Evolutionary conservation across 92 coral and sea anemone species (phyloP), one percentile per base, ranked within the genome.

Genomic region (Umimayanthus kanabou): DNA sequence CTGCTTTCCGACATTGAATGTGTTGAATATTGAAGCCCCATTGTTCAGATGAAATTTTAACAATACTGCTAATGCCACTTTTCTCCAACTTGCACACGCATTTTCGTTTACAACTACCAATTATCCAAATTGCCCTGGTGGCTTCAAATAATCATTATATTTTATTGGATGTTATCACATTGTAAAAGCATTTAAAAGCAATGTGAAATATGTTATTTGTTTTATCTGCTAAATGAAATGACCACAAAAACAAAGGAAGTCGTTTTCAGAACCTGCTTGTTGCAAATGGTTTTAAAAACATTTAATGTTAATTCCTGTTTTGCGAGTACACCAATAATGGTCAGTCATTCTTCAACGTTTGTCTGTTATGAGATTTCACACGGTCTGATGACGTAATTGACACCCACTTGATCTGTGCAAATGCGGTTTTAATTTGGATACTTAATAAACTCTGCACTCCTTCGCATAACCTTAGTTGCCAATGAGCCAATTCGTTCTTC

Each of bases 381-480:
- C 42, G 3, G 39, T n/a, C 82, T 11, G 13, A 6, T 47, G 69
- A 49, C 37, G 67, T 30, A 3, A 1, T 16, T 78, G 42, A 78
- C 69, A 50, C 82, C 82, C 39, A 79, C 67, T 47, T 79, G 23
- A 28, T 39, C 69, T 4, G 25, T 23, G 0, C 39, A 79, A 30
- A 47, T 50, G 40, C 82, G 23, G 69, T 47, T 47, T 47, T 79
- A 47, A 79, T 79, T 79, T 25, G 61, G n/a, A n/a, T n/a, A n/a
- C n/a, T n/a, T n/a, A n/a, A n/a, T 78, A 2, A 43, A 50, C 42
- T 26, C 25, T 6, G 45, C 39, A 13, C 23, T 28, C 43, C 20
- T n/a, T 39, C 64, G 9, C 22, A 73, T 29, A 0, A 9, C 9
- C 14, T 11, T 50, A 50, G 16, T 50, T 13, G 16, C 57, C 57